These are phyloP conservation scores for Phortica variegata DNA, from an alignment of 1,140 invertebrate genomes.

Conservation along the genomic window DNA sequence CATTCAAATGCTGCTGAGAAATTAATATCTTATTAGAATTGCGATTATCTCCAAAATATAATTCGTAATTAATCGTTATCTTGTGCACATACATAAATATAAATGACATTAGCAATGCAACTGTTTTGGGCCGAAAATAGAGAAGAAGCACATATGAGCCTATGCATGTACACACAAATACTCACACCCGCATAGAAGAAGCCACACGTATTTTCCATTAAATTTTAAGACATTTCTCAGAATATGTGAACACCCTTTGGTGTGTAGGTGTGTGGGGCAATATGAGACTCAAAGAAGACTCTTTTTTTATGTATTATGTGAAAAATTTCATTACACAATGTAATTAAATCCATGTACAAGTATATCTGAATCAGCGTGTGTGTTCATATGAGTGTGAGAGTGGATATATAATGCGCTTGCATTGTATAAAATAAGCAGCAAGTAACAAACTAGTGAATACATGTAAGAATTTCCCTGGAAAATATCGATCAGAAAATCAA, in stretches of 20 bases:
- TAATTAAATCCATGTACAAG: constrained; percentile 3
- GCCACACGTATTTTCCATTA: no score
- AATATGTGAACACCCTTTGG: constrained; percentile 2
- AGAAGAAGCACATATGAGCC: neutral
- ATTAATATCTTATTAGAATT: no score
- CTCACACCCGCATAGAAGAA: neutral
- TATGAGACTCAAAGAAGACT: no score
- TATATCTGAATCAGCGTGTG: constrained; percentile 4
- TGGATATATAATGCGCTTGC: neutral
- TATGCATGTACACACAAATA: neutral
- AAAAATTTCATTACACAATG: neutral
- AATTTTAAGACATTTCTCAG: constrained; percentile 44
- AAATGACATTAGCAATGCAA: no score
- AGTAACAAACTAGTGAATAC: constrained; percentile 16
- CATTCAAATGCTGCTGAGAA: no score
- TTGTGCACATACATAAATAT: no score
- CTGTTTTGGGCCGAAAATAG: neutral
- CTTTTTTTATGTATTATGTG: no score
- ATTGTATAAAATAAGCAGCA: constrained; percentile 11
- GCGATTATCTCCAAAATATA: no score
- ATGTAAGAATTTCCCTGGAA: constrained; percentile 48
- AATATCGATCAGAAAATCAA: constrained; percentile 54
- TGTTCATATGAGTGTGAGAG: constrained; percentile 7
- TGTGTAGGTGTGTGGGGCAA: neutral
- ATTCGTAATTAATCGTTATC: no score